These are phyloP conservation scores for Ciconia maguari DNA, from an alignment of 2,113 vertebrate species.

Conservation along the genomic window DNA sequence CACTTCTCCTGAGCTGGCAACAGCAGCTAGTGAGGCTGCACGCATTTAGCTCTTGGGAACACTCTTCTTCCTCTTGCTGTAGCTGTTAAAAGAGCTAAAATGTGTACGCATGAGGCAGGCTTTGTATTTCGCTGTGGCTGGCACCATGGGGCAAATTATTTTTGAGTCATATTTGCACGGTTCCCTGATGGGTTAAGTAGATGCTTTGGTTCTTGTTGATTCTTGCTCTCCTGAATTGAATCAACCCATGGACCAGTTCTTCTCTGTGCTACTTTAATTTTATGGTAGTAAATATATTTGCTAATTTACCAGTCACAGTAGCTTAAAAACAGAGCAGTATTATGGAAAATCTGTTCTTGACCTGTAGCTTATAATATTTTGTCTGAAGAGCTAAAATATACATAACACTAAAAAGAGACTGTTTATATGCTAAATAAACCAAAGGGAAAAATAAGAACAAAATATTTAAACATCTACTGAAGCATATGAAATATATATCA, in stretches of 20 bases:
- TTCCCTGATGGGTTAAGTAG: neutral
- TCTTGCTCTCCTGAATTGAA: neutral
- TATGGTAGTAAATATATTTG: neutral
- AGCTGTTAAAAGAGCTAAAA: neutral
- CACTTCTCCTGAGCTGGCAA: neutral
- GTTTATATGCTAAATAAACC: neutral
- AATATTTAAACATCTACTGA: neutral
- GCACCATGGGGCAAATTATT: neutral
- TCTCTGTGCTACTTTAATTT: neutral
- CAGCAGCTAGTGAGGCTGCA: neutral
- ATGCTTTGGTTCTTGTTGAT: neutral
- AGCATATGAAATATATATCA: neutral
- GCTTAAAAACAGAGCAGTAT: neutral
- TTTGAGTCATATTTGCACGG: neutral
- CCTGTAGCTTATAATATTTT: neutral
- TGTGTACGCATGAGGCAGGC: neutral
- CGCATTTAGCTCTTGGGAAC: neutral
- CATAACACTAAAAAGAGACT: neutral
- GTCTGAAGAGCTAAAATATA: neutral
- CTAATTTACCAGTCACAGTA: neutral
- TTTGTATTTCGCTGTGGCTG: neutral
- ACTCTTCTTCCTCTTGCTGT: neutral
- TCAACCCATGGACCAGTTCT: neutral
- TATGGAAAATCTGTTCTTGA: neutral
- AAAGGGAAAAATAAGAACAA: neutral